These are phyloP conservation scores for Alviniconcha strummeri DNA, from an alignment of 2,888 invertebrate species.

Conservation along the genomic window DNA sequence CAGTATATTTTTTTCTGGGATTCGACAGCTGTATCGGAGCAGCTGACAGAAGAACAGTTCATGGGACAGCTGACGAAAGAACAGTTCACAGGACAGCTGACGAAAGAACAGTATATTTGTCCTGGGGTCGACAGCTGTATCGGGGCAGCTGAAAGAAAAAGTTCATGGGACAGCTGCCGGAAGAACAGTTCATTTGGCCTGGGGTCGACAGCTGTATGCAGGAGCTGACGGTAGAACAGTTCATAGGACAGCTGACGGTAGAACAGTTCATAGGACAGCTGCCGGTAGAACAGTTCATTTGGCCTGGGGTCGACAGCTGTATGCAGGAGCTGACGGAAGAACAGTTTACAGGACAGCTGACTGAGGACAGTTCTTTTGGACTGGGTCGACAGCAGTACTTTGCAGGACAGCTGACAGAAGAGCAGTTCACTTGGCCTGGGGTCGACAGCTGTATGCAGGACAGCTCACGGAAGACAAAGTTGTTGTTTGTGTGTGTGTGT, in stretches of 20 bases:
- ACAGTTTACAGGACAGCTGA: neutral
- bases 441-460: too few relatives aligned
- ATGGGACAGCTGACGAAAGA: neutral
- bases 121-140: too few relatives aligned
- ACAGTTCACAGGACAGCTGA: too few relatives aligned
- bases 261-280: neutral
- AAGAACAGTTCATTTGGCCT: too few relatives aligned
- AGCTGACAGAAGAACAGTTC: neutral
- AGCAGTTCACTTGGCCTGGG: neutral
- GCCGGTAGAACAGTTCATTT: neutral
- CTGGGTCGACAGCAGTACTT: neutral
- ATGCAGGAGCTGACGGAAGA: too few relatives aligned
- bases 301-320: neutral
- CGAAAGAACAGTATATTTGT: too few relatives aligned
- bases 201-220: too few relatives aligned
- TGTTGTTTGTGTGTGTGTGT: neutral
- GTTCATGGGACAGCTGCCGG: too few relatives aligned
- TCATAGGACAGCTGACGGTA: too few relatives aligned
- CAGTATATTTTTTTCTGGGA: neutral
- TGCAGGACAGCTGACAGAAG: neutral
- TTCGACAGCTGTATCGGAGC: neutral
- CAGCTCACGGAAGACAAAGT: too few relatives aligned
- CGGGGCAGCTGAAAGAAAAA: neutral
- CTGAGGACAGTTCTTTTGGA: neutral
- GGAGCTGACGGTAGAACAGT: too few relatives aligned